Evolutionary conservation across 2,888 invertebrate genomes (phyloP), one percentile per base, ranked within the genome.

Genomic region (Macrostomum cliftonense): DNA sequence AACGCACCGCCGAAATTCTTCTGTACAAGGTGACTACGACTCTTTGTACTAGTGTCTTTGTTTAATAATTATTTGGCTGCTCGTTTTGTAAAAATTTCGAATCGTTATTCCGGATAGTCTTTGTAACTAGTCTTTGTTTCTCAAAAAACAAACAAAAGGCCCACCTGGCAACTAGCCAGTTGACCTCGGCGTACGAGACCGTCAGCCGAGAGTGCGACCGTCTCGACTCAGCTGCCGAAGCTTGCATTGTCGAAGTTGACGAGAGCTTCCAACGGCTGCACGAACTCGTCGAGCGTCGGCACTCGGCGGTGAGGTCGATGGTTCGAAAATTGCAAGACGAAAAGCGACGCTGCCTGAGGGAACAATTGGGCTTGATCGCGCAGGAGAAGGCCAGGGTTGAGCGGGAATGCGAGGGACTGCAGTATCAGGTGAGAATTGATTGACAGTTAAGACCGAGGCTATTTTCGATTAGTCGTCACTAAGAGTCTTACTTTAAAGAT

Each of bases 1-100:
- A 89, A 72, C 78, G 89, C 61, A 88, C 89, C 87, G 86, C 86
- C 0, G 88, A 89, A 72, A 89, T 89, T 67, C 75, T 89, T 53
- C 75, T 87, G 57, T 88, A 88, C 69, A 85, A 88, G 74, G 87
- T 28, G 9, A 28, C 9, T 28, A 7, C 28, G 28, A 28, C 9
- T 28, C 28, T 28, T 28, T 28, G 28, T 28, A n/a, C n/a, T n/a
- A n/a, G n/a, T n/a, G 28, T 28, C 28, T 28, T 28, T 28, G 28
- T 28, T 28, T 9, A 28, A 28, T 28, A 28, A 28, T n/a, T n/a
- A n/a, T n/a, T n/a, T n/a, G n/a, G n/a, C 28, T 4, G 28, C 5
- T 28, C 9, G 9, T 28, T 28, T 4, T 28, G 9, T 7, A 7
- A 9, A 9, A 28, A 28, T 28, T 28, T 28, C 28, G 28, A 9